These are phyloP conservation scores for Myotis lucifugus DNA, from an alignment of 2,113 vertebrate species.

Conservation along the genomic window DNA sequence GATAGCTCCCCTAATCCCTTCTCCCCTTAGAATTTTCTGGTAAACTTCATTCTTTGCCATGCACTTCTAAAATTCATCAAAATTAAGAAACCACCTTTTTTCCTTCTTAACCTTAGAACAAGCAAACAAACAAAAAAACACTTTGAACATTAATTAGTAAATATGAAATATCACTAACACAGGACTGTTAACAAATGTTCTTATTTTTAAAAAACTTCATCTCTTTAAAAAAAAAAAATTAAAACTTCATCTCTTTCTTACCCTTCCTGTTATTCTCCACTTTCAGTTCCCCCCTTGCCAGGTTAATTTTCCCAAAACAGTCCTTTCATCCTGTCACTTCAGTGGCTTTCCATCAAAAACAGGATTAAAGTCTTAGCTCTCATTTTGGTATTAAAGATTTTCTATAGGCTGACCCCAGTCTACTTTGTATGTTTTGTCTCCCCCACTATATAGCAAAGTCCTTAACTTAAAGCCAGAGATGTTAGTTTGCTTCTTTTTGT, in stretches of 20 bases:
- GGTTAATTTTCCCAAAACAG: conserved; percentile 36
- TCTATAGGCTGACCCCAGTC: neutral
- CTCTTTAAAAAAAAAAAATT: too few species aligned
- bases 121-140: conserved; percentile 33
- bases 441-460: neutral
- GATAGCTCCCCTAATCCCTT: neutral
- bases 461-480: neutral
- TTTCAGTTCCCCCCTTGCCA: conserved; percentile 2
- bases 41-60: conserved; percentile 32
- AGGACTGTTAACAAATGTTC: neutral
- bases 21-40: conserved; percentile 11
- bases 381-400: conserved; percentile 20
- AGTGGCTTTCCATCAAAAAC: neutral
- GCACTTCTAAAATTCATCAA: conserved; percentile 31
- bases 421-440: neutral
- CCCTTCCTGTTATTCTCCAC: neutral
- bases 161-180: neutral
- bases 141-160: conserved; percentile 44
- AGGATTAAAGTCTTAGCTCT: conserved; percentile 43
- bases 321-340: conserved; percentile 39
- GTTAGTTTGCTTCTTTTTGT: conserved; percentile 40
- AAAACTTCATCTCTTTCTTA: conserved; percentile 37
- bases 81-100: conserved; percentile 3
- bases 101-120: neutral
- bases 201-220: too few species aligned